phyloP scores from a whole-genome alignment of 2,797 vertebrate genomes.

The Acomys russatus region DNA sequence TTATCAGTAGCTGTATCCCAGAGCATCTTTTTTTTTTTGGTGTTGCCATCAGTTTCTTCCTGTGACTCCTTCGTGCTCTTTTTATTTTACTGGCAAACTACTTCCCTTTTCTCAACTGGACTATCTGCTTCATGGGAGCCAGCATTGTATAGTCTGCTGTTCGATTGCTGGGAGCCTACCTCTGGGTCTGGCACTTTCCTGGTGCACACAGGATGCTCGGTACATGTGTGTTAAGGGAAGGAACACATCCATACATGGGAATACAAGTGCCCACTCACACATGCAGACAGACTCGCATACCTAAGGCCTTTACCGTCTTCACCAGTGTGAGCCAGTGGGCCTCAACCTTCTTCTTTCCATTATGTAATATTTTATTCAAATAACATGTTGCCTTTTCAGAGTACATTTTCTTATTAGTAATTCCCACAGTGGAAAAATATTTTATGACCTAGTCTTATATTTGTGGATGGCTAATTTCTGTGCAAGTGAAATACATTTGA shows the following conservation, averaged over 20 bases:
- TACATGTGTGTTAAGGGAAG: not conserved
- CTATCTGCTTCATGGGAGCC: not conserved
- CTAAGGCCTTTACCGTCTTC: not conserved
- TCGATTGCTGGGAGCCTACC: too few species aligned
- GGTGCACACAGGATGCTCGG: not conserved
- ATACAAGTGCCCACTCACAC: not conserved
- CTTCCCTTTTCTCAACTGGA: not conserved
- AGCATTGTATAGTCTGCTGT: not conserved
- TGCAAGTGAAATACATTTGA: constrained; percentile 52
- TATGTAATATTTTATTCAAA: constrained; percentile 69
- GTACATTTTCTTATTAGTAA: constrained; percentile 67
- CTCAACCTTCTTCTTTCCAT: constrained; percentile 32
- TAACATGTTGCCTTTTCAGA: constrained; percentile 63
- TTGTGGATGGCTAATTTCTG: constrained; percentile 51
- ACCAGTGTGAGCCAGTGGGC: not conserved
- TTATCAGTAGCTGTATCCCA: not conserved
- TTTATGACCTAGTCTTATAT: constrained; percentile 58
- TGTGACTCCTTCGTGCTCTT: too few species aligned
- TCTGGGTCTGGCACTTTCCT: not conserved
- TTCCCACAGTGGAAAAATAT: constrained; percentile 51
- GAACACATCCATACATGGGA: not conserved
- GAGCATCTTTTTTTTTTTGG: not conserved
- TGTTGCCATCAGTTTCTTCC: not conserved
- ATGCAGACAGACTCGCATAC: not conserved
- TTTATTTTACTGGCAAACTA: too few species aligned